Evolutionary conservation across 1,140 invertebrate species (phyloP).

Genomic region (Rhyzopertha dominica): DNA sequence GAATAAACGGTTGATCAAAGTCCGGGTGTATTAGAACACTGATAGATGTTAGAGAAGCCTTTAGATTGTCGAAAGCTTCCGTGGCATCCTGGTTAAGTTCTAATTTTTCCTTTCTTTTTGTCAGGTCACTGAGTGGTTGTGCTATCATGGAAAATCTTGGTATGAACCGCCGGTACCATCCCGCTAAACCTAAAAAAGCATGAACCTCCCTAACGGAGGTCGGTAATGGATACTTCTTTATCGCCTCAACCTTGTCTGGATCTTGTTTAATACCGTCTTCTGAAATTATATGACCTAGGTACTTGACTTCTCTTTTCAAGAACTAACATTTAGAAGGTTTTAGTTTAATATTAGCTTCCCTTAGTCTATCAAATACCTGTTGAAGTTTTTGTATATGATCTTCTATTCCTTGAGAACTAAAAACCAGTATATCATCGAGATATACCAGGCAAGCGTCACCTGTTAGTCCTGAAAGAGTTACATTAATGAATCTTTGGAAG

Average conservation of each 20-base stretch:
- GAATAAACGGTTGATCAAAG: not conserved
- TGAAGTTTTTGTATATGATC: no score
- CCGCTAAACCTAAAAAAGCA: no score
- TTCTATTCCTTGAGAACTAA: slow-evolving; percentile 28
- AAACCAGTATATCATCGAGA: slow-evolving; percentile 45
- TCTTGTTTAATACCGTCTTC: slow-evolving; percentile 18
- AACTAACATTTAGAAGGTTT: slow-evolving; percentile 34
- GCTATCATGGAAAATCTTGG: no score
- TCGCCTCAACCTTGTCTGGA: slow-evolving; percentile 29
- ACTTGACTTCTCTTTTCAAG: slow-evolving; percentile 38
- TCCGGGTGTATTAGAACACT: not conserved
- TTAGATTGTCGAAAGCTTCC: no score
- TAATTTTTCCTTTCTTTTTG: no score
- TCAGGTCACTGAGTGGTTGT: no score
- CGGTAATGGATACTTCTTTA: no score
- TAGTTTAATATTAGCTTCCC: slow-evolving; percentile 12
- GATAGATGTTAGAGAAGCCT: no score
- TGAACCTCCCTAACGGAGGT: no score
- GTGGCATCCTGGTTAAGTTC: no score
- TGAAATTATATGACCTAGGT: slow-evolving; percentile 37
- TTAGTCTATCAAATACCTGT: slow-evolving; percentile 33
- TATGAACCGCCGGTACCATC: no score
- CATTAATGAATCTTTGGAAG: slow-evolving; percentile 40
- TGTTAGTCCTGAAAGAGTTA: slow-evolving; percentile 28
- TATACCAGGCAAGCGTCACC: slow-evolving; percentile 39